phyloP scores from a whole-genome alignment of 2,888 invertebrate species.

The Aleiodes leptofemur region DNA sequence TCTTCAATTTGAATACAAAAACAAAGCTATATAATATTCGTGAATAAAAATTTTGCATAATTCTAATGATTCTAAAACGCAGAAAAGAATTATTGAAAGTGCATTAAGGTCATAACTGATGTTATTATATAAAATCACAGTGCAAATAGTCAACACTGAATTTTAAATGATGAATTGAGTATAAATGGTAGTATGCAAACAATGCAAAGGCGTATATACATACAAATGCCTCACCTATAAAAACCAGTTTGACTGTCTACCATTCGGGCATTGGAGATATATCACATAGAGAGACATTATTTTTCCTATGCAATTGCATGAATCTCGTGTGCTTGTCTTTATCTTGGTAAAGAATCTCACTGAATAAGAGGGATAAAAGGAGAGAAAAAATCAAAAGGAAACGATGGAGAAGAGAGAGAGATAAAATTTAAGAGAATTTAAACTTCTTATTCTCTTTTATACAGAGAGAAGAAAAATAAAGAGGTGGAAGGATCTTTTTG shows the following conservation, averaged over 20 bases:
- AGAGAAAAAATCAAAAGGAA: neutral
- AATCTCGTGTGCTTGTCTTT: constrained; percentile 26
- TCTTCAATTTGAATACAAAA: no score
- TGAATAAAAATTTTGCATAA: no score
- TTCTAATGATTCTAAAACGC: no score
- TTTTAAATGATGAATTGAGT: constrained; percentile 31
- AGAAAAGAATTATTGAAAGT: constrained; percentile 13
- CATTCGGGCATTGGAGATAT: neutral
- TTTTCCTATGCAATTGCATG: constrained; percentile 34
- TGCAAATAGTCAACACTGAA: constrained; percentile 9
- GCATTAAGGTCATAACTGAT: constrained; percentile 6
- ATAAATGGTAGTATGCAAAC: constrained; percentile 35
- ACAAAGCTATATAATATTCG: no score
- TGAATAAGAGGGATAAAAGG: neutral
- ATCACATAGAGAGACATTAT: constrained; percentile 1
- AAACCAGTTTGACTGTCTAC: constrained; percentile 33
- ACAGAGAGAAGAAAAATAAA: neutral
- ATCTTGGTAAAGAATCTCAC: constrained; percentile 34
- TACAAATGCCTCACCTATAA: constrained; percentile 40
- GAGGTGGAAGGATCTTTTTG: constrained; percentile 9
- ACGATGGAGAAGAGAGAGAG: constrained; percentile 11
- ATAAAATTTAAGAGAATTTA: constrained; percentile 11
- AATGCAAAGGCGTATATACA: constrained; percentile 34
- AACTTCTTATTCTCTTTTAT: constrained; percentile 1
- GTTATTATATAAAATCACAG: constrained; percentile 1